Percentiles rank a stretch among this genome's conserved stretches.
phyloP scores from a whole-genome alignment of 2,113 vertebrate species.

The Pollachius pollachius region DNA sequence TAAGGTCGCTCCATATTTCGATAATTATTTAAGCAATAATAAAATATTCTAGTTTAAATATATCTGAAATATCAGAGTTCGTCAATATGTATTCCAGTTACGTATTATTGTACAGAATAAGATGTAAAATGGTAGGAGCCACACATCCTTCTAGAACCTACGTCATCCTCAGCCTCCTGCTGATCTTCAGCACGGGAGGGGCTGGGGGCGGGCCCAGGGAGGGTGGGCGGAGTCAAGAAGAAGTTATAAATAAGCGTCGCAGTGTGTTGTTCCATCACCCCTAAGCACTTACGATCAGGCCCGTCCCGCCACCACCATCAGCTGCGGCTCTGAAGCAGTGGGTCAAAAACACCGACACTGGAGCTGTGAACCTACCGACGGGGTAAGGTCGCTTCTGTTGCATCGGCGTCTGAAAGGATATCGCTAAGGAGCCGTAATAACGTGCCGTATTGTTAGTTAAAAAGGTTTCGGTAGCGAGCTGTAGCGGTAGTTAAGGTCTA shows the following conservation, averaged over 20 bases:
- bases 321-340: conserved; percentile 72
- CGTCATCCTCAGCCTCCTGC: conserved; percentile 38
- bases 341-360: conserved; percentile 72
- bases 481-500: no score
- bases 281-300: conserved; percentile 42
- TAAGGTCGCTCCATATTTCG: no score
- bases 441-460: no score
- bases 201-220: conserved; percentile 14
- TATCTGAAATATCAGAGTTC: no score
- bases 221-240: conserved; percentile 37
- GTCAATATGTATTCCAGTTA: no score
- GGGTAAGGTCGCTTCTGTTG: conserved; percentile 52
- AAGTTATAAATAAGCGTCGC: conserved; percentile 65
- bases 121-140: no score
- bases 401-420: no score
- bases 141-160: background rate
- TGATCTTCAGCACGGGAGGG: conserved; percentile 21
- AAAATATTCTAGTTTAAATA: no score
- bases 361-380: conserved; percentile 72
- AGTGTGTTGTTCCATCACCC: rapidly evolving
- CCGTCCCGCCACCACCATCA: conserved; percentile 37
- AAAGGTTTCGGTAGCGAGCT: no score
- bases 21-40: no score
- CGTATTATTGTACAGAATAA: no score
- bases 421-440: no score